Percentiles rank a stretch among this genome's conserved stretches.
These are phyloP conservation scores for Drosophila parabipectinata DNA, from an alignment of 1,140 invertebrate genomes.

Conservation along the genomic window DNA sequence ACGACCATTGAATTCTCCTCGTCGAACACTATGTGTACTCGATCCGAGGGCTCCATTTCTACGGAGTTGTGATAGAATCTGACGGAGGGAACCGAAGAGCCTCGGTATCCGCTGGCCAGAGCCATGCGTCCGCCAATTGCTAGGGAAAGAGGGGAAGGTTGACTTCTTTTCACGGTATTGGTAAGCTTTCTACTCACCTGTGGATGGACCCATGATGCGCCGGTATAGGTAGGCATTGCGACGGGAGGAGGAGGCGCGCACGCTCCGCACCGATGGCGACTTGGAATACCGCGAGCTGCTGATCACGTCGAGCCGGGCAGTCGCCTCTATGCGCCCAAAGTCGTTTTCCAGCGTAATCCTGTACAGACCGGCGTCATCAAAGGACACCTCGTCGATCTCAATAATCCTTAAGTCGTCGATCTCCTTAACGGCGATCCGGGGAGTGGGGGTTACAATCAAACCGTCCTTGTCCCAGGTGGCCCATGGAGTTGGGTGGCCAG, in stretches of 20 bases:
- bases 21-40: conserved; percentile 71
- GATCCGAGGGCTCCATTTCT: conserved; percentile 67
- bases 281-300: conserved; percentile 84
- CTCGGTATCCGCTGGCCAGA: conserved; percentile 86
- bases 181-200: conserved; percentile 33
- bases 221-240: conserved; percentile 79
- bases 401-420: conserved; percentile 90
- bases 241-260: conserved; percentile 84
- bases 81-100: conserved; percentile 86
- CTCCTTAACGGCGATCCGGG: conserved; percentile 89
- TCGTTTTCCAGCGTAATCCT: conserved; percentile 92
- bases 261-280: conserved; percentile 81
- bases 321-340: conserved; percentile 91
- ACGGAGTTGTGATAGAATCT: conserved; percentile 87
- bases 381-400: conserved; percentile 90
- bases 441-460: conserved; percentile 86
- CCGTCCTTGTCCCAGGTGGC: conserved; percentile 93
- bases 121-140: conserved; percentile 85
- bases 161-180: background rate
- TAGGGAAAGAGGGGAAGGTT: background rate
- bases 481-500: conserved; percentile 91
- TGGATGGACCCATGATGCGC: conserved; percentile 83
- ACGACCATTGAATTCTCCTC: conserved; percentile 58
- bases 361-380: conserved; percentile 92
- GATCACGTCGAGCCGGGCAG: conserved; percentile 92